These are phyloP conservation scores for Harmothoe impar DNA, from an alignment of 2,888 invertebrate genomes.

Conservation along the genomic window DNA sequence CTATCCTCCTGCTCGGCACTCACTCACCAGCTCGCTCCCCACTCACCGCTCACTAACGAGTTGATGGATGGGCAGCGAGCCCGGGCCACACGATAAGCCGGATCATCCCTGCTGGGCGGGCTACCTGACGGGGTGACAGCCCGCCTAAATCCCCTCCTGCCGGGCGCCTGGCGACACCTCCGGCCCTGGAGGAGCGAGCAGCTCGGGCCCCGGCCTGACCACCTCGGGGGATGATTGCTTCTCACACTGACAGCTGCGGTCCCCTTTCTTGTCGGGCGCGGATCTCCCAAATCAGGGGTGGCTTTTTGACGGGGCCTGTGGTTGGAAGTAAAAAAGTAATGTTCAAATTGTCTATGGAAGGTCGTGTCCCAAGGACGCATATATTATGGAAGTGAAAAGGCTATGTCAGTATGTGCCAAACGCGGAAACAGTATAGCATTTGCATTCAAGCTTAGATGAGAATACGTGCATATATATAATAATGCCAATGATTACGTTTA, in stretches of 20 bases:
- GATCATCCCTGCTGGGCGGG: slow-evolving; percentile 37
- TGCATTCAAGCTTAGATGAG: too few species aligned
- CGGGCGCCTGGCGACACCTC: slow-evolving; percentile 36
- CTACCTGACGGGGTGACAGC: slow-evolving; percentile 59
- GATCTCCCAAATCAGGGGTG: slow-evolving; percentile 25
- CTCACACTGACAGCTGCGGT: slow-evolving; percentile 51
- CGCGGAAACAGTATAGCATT: too few species aligned
- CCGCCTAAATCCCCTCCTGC: slow-evolving; percentile 51
- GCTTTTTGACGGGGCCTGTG: background rate
- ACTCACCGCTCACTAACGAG: slow-evolving; percentile 42
- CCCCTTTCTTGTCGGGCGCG: slow-evolving; percentile 23
- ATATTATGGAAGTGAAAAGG: too few species aligned
- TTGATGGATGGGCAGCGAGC: slow-evolving; percentile 52
- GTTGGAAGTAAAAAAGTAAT: background rate
- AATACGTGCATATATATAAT: too few species aligned
- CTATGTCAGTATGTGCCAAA: too few species aligned
- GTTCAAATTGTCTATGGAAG: background rate
- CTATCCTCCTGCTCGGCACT: background rate
- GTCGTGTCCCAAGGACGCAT: too few species aligned
- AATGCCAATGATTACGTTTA: too few species aligned
- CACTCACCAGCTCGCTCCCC: background rate
- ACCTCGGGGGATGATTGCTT: slow-evolving; percentile 32
- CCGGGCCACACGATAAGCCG: slow-evolving; percentile 50
- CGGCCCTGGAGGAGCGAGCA: slow-evolving; percentile 16
- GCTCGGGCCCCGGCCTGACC: background rate